Evolutionary conservation across 2,113 vertebrate genomes (phyloP), one percentile per base, ranked within the genome.

Genomic region (Cairina moschata): DNA sequence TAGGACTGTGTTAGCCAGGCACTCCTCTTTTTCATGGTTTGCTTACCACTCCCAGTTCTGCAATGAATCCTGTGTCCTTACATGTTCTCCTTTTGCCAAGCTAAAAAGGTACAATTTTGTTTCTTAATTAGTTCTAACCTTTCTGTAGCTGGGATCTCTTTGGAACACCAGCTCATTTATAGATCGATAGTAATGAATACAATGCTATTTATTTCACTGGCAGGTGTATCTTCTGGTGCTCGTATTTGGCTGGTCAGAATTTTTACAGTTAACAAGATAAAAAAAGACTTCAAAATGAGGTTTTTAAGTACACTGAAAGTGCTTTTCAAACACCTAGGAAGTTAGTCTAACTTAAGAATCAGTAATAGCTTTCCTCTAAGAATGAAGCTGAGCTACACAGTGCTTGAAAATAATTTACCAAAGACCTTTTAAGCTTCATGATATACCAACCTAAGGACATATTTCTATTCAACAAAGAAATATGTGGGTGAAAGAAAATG

Each of bases 391-490:
- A 78, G 15, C 28, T 34, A 31, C 48, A 29, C 5, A 17, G 23
- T 58, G 29, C 42, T 73, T 52, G 17, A 32, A 28, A 81, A 71
- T 26, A 67, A 63, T 82, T 52, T 80, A 83, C 25, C 63, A 36
- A 36, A 55, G 25, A 36, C 4, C 1, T 9, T 31, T 40, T 46
- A 16, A 60, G 2, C 63, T 79, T 62, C 6, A 3, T 15, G 22
- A 12, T 40, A 3, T 58, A n/a, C 23, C 29, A n/a, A 22, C 34
- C 0, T 5, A 91, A 74, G 82, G 4, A 25, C 0, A 0, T 15
- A 4, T 79, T 68, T 71, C 16, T 82, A 2, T 66, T 76, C 26
- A 14, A 17, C 23, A 80, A 6, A 48, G 21, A 72, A 82, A 76
- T 23, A n/a, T 3, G 1, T 0, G 2, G 60, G 2, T 54, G 65